phyloP scores from a whole-genome alignment of 35 echinoderm and acorn worm genomes.

The Ophioderma brevispina region DNA sequence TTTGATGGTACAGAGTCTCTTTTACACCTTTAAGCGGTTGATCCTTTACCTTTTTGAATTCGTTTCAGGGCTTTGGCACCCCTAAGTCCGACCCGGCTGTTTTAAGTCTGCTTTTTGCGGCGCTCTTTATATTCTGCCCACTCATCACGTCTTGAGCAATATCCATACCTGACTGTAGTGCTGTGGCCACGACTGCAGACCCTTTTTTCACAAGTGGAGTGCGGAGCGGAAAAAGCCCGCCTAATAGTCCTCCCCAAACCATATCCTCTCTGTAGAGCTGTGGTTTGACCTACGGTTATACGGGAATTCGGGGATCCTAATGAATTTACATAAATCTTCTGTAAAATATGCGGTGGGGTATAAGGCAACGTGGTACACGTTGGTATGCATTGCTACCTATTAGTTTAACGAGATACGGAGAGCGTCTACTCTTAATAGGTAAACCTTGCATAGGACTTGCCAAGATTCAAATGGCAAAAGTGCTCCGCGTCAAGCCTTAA shows the following conservation, averaged over 20 bases:
- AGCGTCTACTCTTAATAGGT: constrained; percentile 57
- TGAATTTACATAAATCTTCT: background rate
- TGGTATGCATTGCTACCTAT: no score
- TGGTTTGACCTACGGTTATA: constrained; percentile 25
- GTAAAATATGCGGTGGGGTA: background rate
- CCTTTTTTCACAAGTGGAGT: constrained; percentile 31
- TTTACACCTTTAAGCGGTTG: background rate
- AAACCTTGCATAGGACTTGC: constrained; percentile 52
- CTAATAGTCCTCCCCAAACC: constrained; percentile 16
- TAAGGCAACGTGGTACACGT: no score
- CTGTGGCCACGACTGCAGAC: background rate
- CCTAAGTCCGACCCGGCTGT: background rate
- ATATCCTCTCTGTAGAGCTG: constrained; percentile 20
- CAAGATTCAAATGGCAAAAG: constrained; percentile 46
- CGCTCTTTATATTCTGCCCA: background rate
- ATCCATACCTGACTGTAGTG: constrained; percentile 10
- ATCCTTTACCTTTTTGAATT: background rate
- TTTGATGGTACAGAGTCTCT: background rate
- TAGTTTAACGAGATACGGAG: constrained; percentile 9
- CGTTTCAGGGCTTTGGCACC: background rate
- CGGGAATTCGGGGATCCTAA: constrained; percentile 4
- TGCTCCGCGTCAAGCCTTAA: constrained; percentile 62
- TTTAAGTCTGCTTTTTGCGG: background rate
- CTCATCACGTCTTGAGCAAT: constrained; percentile 2
- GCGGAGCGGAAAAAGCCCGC: constrained; percentile 6